A percentile compares a stretch with the other conserved stretches of the same genome.
Conservation (phyloP, 2,113 vertebrate genomes). For the Oxyruncus cristatus region DNA sequence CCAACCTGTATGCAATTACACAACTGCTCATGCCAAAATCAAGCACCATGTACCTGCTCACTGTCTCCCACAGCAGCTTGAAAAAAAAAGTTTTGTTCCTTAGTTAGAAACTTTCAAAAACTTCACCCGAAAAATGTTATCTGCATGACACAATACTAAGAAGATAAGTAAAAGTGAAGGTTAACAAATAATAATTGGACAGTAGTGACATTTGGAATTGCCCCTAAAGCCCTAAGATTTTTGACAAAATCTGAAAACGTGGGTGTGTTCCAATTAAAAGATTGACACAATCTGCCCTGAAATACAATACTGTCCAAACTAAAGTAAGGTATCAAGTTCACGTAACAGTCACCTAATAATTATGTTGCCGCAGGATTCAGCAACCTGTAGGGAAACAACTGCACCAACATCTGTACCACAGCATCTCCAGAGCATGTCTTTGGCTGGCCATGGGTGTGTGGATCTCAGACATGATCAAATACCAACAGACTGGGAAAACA, state of each 20-base stretch:
- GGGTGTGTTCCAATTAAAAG: background rate
- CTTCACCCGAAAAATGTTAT: background rate
- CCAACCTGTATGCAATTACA: accelerated
- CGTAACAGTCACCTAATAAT: background rate
- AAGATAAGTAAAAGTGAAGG: background rate
- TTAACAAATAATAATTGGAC: background rate
- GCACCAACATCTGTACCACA: background rate
- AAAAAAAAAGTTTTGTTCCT: background rate
- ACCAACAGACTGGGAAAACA: background rate
- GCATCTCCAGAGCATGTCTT: background rate
- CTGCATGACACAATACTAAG: background rate
- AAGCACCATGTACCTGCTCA: background rate
- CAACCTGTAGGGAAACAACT: background rate
- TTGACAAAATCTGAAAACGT: background rate
- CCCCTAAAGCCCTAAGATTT: background rate
- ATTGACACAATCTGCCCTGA: background rate
- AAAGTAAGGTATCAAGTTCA: background rate
- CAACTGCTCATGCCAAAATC: background rate
- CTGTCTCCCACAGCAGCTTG: background rate
- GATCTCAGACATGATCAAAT: background rate
- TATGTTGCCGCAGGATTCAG: background rate
- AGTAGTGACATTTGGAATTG: background rate
- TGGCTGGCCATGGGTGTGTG: background rate
- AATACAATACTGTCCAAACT: background rate
- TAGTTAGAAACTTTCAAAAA: background rate